phyloP scores from a whole-genome alignment of 2,113 vertebrate genomes.

The Scalopus aquaticus region DNA sequence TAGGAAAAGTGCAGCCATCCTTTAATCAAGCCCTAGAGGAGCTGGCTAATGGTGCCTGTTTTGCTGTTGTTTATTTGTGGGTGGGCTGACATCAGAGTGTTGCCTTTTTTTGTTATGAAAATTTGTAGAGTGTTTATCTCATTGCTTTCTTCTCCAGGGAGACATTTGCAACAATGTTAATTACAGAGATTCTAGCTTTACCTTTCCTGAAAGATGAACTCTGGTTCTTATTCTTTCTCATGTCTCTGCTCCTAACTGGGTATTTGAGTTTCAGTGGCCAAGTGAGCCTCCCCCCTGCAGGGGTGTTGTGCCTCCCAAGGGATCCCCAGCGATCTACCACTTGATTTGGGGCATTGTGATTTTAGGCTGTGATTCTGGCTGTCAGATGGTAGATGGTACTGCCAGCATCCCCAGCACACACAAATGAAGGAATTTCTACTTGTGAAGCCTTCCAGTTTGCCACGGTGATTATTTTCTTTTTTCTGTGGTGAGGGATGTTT shows the following conservation, averaged over 20 bases:
- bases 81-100: conserved; percentile 14
- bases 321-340: neutral
- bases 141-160: conserved; percentile 24
- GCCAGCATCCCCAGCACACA: neutral
- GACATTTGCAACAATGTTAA: conserved; percentile 7
- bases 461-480: conserved; percentile 21
- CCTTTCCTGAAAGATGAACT: neutral
- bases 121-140: neutral
- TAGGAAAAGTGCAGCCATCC: conserved; percentile 30
- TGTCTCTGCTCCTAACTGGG: neutral
- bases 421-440: neutral
- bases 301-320: neutral
- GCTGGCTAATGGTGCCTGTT: neutral
- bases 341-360: neutral
- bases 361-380: conserved; percentile 8
- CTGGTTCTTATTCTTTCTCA: neutral
- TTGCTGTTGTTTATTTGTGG: conserved; percentile 55
- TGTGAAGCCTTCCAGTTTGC: neutral
- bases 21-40: conserved; percentile 45
- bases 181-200: neutral
- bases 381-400: neutral
- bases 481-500: conserved; percentile 4
- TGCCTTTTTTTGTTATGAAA: neutral
- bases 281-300: too few species aligned
- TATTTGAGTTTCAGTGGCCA: neutral